phyloP scores from a whole-genome alignment of 2,888 invertebrate genomes.

The Dryadula phaetusa region DNA sequence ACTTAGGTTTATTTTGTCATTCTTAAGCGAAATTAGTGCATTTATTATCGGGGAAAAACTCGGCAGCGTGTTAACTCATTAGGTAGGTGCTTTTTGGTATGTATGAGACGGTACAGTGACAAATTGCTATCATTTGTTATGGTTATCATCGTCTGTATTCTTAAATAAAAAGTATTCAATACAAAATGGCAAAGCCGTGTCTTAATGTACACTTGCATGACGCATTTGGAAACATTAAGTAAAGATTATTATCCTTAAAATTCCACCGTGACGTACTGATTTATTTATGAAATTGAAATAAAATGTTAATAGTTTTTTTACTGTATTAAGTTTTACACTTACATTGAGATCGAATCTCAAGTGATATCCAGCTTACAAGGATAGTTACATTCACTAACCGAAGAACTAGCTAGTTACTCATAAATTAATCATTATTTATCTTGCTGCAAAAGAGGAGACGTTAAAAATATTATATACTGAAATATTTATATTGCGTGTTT shows the following conservation, averaged over 20 bases:
- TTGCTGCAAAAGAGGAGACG: too few relatives aligned
- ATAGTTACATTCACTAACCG: too few relatives aligned
- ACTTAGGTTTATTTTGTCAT: slow-evolving; percentile 58
- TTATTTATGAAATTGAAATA: not conserved
- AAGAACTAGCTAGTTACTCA: too few relatives aligned
- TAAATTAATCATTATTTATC: too few relatives aligned
- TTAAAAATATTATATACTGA: too few relatives aligned
- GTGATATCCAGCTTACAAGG: too few relatives aligned
- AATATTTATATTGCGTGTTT: too few relatives aligned
- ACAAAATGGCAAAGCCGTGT: slow-evolving; percentile 24
- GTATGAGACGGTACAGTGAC: slow-evolving; percentile 59
- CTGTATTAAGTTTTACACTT: too few relatives aligned
- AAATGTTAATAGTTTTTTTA: not conserved
- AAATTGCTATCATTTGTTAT: slow-evolving; percentile 58
- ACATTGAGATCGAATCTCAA: too few relatives aligned
- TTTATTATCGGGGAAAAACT: slow-evolving; percentile 60
- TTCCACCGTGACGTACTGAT: not conserved
- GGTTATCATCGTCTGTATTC: slow-evolving; percentile 58
- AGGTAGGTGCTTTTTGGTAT: slow-evolving; percentile 60
- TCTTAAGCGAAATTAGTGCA: slow-evolving; percentile 61
- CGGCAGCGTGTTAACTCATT: slow-evolving; percentile 66
- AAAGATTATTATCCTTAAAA: slow-evolving; percentile 2
- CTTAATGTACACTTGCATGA: slow-evolving; percentile 20
- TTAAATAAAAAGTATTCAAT: slow-evolving; percentile 39
- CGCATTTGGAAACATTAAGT: not conserved